These are phyloP conservation scores for Cladorhizidae sp. DNA, from an alignment of 37 sponge, comb jelly and placozoan species.

Conservation along the genomic window DNA sequence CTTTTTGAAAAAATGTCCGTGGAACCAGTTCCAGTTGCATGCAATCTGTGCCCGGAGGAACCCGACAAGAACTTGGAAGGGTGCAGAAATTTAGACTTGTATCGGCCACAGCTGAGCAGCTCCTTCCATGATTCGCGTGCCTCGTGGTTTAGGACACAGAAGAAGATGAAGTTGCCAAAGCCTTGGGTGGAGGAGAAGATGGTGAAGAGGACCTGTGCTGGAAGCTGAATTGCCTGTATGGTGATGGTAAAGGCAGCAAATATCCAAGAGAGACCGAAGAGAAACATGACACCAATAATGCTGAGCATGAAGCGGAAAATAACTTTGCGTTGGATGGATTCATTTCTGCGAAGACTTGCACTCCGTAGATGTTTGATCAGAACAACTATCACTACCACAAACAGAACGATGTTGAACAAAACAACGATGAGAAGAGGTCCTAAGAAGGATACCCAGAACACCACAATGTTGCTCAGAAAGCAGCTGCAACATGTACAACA, in stretches of 20 bases:
- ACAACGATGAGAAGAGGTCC: conserved; percentile 20
- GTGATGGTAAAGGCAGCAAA: conserved; percentile 22
- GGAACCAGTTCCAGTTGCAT: neutral
- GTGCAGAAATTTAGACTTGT: conserved; percentile 16
- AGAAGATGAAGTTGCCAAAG: conserved; percentile 34
- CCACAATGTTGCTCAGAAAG: conserved; percentile 9
- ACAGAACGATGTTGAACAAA: conserved; percentile 21
- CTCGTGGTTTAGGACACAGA: conserved; percentile 22
- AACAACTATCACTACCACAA: conserved; percentile 16
- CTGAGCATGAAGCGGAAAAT: conserved; percentile 21
- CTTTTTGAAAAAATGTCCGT: neutral
- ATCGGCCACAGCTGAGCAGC: conserved; percentile 20
- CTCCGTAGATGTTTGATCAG: conserved; percentile 10
- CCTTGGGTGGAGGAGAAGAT: conserved; percentile 29
- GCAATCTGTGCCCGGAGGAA: neutral
- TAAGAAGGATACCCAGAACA: conserved; percentile 35
- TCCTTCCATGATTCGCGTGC: conserved; percentile 25
- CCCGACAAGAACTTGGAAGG: neutral
- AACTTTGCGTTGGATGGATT: neutral
- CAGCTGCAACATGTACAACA: too few relatives aligned
- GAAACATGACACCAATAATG: conserved; percentile 42
- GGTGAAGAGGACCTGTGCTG: conserved; percentile 20
- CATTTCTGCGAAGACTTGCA: neutral
- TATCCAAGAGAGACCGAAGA: conserved; percentile 47
- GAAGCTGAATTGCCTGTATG: neutral